Evolutionary conservation across 2,797 vertebrate genomes (phyloP).

Genomic region (Esox masquinongy): DNA sequence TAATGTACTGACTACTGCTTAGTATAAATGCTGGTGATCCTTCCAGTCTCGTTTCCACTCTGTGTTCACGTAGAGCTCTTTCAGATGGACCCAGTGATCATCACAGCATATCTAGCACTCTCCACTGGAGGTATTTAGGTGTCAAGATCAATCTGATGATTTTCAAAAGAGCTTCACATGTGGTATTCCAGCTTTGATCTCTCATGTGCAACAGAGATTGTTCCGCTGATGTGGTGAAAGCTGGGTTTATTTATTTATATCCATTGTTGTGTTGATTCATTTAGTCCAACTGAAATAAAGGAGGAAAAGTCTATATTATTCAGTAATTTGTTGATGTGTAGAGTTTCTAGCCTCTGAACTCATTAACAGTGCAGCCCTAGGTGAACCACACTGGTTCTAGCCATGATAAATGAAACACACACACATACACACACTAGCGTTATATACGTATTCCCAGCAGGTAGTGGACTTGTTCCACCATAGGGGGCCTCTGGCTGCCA

Average conservation of each 20-base stretch:
- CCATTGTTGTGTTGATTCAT: slow-evolving; percentile 36
- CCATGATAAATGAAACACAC: too few species aligned
- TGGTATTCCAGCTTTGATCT: slow-evolving; percentile 55
- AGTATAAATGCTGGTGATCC: neutral
- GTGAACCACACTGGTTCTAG: too few species aligned
- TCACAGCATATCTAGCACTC: slow-evolving; percentile 41
- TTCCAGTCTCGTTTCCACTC: neutral
- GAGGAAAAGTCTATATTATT: slow-evolving; percentile 37
- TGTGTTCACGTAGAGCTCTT: slow-evolving; percentile 21
- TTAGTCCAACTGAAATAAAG: slow-evolving; percentile 35
- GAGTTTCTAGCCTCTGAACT: neutral
- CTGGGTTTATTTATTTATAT: neutral
- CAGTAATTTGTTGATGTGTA: neutral
- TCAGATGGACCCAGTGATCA: slow-evolving; percentile 47
- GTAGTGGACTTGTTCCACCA: neutral
- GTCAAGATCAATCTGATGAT: slow-evolving; percentile 49
- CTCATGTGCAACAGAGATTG: slow-evolving; percentile 43
- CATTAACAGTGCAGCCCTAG: too few species aligned
- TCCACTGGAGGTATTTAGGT: slow-evolving; percentile 51
- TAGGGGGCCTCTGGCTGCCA: neutral
- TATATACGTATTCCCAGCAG: neutral
- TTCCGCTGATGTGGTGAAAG: slow-evolving; percentile 16
- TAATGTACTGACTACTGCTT: neutral
- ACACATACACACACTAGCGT: too few species aligned
- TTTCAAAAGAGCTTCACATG: slow-evolving; percentile 53